A percentile compares a stretch with the other conserved stretches of the same genome.
Conservation (phyloP, 2,797 vertebrate genomes). For the Scyliorhinus canicula region DNA sequence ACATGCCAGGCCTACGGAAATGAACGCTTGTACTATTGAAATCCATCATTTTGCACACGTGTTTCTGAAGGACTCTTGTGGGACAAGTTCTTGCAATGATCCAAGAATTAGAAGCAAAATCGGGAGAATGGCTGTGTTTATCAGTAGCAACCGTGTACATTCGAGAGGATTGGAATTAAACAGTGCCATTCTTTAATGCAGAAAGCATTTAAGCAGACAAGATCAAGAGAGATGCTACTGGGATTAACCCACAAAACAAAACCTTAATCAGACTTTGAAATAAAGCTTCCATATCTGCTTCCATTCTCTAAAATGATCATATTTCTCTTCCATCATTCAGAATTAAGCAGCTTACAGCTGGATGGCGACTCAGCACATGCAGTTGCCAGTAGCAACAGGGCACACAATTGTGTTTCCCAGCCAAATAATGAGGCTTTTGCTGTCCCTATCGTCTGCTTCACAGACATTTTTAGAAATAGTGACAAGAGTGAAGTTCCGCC, state of each 20-base stretch:
- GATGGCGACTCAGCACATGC: slow-evolving; percentile 47
- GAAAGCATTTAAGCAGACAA: slow-evolving; percentile 44
- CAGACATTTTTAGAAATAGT: slow-evolving; percentile 17
- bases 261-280: slow-evolving; percentile 51
- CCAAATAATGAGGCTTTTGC: slow-evolving; percentile 33
- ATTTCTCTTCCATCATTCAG: slow-evolving; percentile 58
- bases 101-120: not conserved
- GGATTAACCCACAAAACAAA: slow-evolving; percentile 41
- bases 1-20: not conserved
- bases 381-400: slow-evolving; percentile 70
- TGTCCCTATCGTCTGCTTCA: slow-evolving; percentile 24
- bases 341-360: slow-evolving; percentile 53
- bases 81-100: not conserved
- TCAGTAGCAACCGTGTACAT: slow-evolving; percentile 41
- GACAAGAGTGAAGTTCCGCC: not conserved
- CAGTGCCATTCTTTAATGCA: slow-evolving; percentile 33
- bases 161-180: slow-evolving; percentile 37
- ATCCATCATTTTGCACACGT: not conserved
- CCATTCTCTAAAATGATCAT: slow-evolving; percentile 46
- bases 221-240: slow-evolving; percentile 41
- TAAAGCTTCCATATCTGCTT: slow-evolving; percentile 44
- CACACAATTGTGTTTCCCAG: slow-evolving; percentile 46
- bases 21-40: not conserved
- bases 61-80: not conserved
- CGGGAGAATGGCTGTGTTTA: not conserved